Percentiles rank a stretch among this genome's conserved stretches.
phyloP scores from a whole-genome alignment of 2,888 invertebrate genomes.

The Labia minor region DNA sequence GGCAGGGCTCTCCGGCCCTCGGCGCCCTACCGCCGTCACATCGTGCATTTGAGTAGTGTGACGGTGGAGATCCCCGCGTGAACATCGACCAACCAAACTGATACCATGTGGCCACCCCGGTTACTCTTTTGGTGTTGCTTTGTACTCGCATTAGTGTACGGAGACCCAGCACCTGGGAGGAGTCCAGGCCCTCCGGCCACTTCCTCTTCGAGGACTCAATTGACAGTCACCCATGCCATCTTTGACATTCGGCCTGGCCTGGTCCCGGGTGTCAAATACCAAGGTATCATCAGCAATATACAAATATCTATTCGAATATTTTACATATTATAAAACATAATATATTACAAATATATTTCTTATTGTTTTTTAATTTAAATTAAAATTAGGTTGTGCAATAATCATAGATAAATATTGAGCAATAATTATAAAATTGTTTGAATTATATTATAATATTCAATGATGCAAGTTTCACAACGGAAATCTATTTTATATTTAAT shows the following conservation, averaged over 20 bases:
- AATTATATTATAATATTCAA: no score
- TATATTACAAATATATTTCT: background rate
- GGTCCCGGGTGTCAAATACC: conserved; percentile 45
- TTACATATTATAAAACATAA: no score
- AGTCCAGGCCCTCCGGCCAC: conserved; percentile 30
- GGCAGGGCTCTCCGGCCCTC: background rate
- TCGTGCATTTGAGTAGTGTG: conserved; percentile 2
- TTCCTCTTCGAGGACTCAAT: conserved; percentile 19
- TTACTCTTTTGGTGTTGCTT: background rate
- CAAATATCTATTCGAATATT: no score
- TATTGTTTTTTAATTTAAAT: conserved; percentile 13
- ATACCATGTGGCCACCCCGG: background rate
- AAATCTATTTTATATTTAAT: no score
- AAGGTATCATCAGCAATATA: conserved; percentile 37
- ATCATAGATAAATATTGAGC: no score
- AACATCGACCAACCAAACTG: background rate
- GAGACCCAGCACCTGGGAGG: background rate
- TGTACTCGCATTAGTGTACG: background rate
- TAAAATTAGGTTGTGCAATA: no score
- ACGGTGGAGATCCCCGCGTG: background rate
- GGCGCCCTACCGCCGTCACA: background rate
- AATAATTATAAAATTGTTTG: no score
- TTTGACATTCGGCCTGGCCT: conserved; percentile 40
- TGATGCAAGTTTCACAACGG: no score
- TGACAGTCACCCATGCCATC: conserved; percentile 43